These are phyloP conservation scores for Aphrophora alni DNA, from an alignment of 2,888 invertebrate genomes.

Conservation along the genomic window DNA sequence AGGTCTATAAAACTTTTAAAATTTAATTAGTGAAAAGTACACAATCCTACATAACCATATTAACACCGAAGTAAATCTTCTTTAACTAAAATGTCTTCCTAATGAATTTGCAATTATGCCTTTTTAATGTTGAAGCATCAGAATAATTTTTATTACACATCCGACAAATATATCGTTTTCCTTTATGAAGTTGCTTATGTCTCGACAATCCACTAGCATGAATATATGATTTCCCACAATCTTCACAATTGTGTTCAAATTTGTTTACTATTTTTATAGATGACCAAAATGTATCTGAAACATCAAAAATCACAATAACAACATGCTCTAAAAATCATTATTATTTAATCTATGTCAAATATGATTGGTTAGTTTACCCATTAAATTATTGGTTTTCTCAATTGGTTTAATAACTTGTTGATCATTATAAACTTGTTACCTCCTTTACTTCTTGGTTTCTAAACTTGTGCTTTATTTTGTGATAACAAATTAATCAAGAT, in stretches of 20 bases:
- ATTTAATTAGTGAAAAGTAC: too few relatives aligned
- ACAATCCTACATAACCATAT: too few relatives aligned
- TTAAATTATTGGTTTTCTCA: too few relatives aligned
- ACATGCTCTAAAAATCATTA: neutral
- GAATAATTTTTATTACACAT: neutral
- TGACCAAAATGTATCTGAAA: neutral
- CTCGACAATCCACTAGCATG: conserved; percentile 45
- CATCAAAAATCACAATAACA: neutral
- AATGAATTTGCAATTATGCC: neutral
- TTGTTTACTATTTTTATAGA: neutral
- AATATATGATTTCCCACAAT: conserved; percentile 30
- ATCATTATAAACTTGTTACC: too few relatives aligned
- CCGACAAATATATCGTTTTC: neutral
- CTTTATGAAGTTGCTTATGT: conserved; percentile 51
- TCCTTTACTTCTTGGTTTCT: too few relatives aligned
- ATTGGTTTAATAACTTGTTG: too few relatives aligned
- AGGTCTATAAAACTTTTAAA: too few relatives aligned
- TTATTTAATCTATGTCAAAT: too few relatives aligned
- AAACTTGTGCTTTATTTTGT: too few relatives aligned
- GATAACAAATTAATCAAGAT: too few relatives aligned
- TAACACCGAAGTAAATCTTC: too few relatives aligned
- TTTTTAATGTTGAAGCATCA: neutral
- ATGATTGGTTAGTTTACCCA: too few relatives aligned
- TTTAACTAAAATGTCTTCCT: neutral
- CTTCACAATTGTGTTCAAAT: conserved; percentile 14